Evolutionary conservation across 2,797 vertebrate genomes (phyloP).

Genomic region (Myotis vivesi): DNA sequence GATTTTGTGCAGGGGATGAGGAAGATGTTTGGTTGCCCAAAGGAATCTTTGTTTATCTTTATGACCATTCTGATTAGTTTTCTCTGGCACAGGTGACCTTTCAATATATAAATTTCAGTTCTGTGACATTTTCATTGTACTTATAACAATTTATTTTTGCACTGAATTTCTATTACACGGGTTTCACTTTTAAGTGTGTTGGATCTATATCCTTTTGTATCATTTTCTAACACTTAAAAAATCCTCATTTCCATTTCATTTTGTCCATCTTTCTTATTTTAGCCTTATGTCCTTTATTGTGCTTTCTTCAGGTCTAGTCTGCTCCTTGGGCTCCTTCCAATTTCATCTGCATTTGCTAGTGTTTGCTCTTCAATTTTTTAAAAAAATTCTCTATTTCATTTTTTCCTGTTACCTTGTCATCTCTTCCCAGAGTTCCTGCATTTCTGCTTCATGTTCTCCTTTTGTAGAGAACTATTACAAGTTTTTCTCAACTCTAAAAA

Average conservation of each 20-base stretch:
- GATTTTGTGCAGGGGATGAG: neutral
- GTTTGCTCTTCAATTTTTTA: neutral
- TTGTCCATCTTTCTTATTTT: neutral
- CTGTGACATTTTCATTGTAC: neutral
- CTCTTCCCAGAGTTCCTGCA: neutral
- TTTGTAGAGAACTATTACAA: neutral
- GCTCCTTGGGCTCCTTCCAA: neutral
- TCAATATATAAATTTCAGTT: constrained; percentile 5
- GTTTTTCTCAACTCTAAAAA: neutral
- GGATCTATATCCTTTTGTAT: neutral
- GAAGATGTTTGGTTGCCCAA: neutral
- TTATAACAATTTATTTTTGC: neutral
- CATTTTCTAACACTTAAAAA: neutral
- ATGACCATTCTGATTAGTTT: neutral
- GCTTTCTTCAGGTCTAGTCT: neutral
- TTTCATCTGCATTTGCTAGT: neutral
- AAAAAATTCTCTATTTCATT: neutral
- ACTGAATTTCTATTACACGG: neutral
- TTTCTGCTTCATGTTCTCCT: neutral
- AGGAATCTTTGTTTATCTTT: neutral
- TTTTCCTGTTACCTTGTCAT: neutral
- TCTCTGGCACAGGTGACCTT: neutral
- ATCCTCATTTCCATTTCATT: neutral
- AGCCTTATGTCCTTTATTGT: neutral
- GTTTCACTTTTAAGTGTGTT: neutral